A percentile compares a stretch with the other conserved stretches of the same genome.
These are phyloP conservation scores for Mormyrus lacerda DNA, from an alignment of 2,113 vertebrate species.

Conservation along the genomic window DNA sequence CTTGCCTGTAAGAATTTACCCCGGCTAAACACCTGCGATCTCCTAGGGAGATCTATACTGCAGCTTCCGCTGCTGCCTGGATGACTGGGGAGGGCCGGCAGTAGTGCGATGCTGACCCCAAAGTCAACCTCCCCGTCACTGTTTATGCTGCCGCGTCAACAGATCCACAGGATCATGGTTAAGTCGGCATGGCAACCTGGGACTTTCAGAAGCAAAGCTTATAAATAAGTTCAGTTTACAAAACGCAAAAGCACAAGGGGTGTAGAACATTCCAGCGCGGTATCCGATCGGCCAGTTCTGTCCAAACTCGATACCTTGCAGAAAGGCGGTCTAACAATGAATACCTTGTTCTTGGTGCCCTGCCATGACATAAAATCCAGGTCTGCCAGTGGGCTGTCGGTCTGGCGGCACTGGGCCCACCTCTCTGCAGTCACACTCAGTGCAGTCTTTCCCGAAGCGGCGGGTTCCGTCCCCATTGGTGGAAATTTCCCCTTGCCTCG, in stretches of 20 bases:
- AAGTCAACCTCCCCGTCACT: not conserved
- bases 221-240: not conserved
- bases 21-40: not conserved
- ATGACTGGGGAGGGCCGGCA: not conserved
- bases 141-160: not conserved
- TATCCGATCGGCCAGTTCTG: constrained; percentile 23
- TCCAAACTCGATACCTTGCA: constrained; percentile 28
- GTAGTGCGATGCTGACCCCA: not conserved
- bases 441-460: not conserved
- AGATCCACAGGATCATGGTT: not conserved
- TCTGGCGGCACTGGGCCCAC: not conserved
- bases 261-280: constrained; percentile 19
- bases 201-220: not conserved
- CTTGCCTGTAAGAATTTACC: not conserved
- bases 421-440: not conserved
- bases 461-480: not conserved
- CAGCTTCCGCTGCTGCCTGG: not conserved
- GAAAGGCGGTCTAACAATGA: constrained; percentile 50
- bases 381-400: not conserved
- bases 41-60: not conserved
- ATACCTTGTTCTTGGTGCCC: constrained; percentile 53
- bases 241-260: not conserved
- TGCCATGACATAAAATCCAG: constrained; percentile 31
- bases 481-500: not conserved
- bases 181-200: not conserved